Evolutionary conservation across 2,113 vertebrate species (phyloP), one percentile per base, ranked within the genome.

Genomic region (Oncorhynchus clarkii): DNA sequence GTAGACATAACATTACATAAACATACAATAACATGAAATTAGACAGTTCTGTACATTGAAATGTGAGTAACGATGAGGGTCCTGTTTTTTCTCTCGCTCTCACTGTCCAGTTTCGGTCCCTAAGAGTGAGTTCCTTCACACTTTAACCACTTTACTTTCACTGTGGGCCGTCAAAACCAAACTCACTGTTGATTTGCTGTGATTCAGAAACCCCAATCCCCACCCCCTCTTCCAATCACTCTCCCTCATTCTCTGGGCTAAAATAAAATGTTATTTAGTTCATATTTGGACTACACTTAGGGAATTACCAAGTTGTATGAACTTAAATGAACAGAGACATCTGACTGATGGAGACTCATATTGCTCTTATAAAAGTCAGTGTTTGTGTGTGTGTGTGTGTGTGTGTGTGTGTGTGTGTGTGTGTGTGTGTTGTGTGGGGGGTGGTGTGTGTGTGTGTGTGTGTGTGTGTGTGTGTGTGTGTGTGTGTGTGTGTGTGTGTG

Each of bases 101-200:
- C 86, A 84, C 86, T 84, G 84, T 85, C 84, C 85, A 83, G 86
- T 90, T 90, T 90, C 86, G 45, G 87, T 89, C 77, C 80, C 80
- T 83, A 69, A 76, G 2, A 51, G 81, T 82, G 62, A 88, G 85
- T 90, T 90, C 88, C 88, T 78, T 88, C 74, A 82, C 85, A 88
- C 86, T 79, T 86, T 80, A 89, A 90, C 90, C 89, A 80, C 89
- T 89, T 76, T 75, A 88, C 88, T 90, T 88, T 90, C 87, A 85
- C 80, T n/a, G 59, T 88, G 80, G 73, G 48, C 72, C 80, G 77
- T 82, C 29, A 85, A 82, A 27, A 26, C 82, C 68, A 78, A 69
- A 79, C 78, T 79, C 75, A 85, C 20, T 3, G 6, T 14, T 74
- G 82, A 79, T 81, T 79, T 81, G 20, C 48, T 60, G n/a, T 48